A percentile compares a stretch with the other conserved stretches of the same genome.
Conservation (phyloP, 2,888 invertebrate species). For the Tipula helvola region DNA sequence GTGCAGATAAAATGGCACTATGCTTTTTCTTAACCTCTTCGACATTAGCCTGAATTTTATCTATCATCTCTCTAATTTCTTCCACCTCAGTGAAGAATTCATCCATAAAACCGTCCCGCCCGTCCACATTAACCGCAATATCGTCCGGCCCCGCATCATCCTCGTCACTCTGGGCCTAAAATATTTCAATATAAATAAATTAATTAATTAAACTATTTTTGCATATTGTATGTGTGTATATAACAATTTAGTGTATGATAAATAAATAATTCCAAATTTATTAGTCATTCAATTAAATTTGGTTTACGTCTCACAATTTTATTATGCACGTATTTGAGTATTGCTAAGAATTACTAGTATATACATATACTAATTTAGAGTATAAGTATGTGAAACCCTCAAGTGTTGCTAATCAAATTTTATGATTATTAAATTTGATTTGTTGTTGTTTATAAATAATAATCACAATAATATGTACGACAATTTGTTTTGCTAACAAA, state of each 20-base stretch:
- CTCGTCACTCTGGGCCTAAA: slow-evolving; percentile 93
- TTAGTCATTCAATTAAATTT: background rate
- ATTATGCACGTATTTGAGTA: background rate
- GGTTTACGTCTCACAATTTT: background rate
- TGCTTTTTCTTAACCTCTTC: slow-evolving; percentile 99
- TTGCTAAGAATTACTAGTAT: background rate
- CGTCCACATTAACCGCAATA: slow-evolving; percentile 91
- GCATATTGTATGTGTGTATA: background rate
- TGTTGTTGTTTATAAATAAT: background rate
- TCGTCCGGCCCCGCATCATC: slow-evolving; percentile 93
- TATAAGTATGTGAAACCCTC: background rate
- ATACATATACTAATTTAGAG: background rate
- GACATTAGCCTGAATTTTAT: slow-evolving; percentile 98
- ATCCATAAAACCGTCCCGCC: slow-evolving; percentile 92
- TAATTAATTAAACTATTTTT: background rate
- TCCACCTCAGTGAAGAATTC: slow-evolving; percentile 99
- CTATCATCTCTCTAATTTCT: slow-evolving; percentile 99
- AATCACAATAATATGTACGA: background rate
- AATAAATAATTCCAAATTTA: background rate
- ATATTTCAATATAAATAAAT: background rate
- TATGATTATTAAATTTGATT: background rate
- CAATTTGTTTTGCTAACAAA: background rate
- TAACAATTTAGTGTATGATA: background rate
- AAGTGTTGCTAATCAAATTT: background rate
- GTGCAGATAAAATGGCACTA: slow-evolving; percentile 96